Conservation (phyloP, 1,140 invertebrate species). For the Zeugodacus cucurbitae region DNA sequence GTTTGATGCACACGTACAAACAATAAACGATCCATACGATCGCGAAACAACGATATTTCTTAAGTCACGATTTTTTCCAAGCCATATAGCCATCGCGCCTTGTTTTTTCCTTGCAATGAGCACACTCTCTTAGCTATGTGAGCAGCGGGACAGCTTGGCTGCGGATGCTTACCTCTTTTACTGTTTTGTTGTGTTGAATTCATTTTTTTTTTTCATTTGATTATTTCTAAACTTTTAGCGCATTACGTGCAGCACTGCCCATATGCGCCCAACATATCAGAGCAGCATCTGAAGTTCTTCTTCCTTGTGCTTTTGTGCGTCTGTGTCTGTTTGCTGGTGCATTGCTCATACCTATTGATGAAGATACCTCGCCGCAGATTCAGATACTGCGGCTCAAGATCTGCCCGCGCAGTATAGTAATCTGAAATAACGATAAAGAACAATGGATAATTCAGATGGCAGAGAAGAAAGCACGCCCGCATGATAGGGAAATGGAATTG, state of each 20-base stretch:
- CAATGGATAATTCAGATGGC: background rate
- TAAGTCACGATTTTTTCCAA: slow-evolving; percentile 59
- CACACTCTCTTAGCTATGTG: background rate
- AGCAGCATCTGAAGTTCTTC: slow-evolving; percentile 58
- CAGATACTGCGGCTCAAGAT: background rate
- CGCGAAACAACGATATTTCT: slow-evolving; percentile 65
- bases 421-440: background rate
- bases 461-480: background rate
- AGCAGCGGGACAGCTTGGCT: background rate
- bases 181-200: background rate
- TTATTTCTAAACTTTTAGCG: slow-evolving; percentile 37
- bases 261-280: slow-evolving; percentile 60
- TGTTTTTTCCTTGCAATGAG: slow-evolving; percentile 38
- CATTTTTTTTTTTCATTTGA: background rate
- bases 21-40: slow-evolving; percentile 61
- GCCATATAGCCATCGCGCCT: slow-evolving; percentile 62
- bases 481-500: background rate
- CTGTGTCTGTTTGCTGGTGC: slow-evolving; percentile 1
- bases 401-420: background rate
- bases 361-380: slow-evolving; percentile 50
- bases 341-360: slow-evolving; percentile 58
- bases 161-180: background rate
- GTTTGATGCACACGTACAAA: slow-evolving; percentile 36
- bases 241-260: slow-evolving; percentile 50
- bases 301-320: background rate